Percentiles rank a stretch among this genome's conserved stretches.
These are phyloP conservation scores for Patella pellucida DNA, from an alignment of 2,888 invertebrate genomes.

Conservation along the genomic window DNA sequence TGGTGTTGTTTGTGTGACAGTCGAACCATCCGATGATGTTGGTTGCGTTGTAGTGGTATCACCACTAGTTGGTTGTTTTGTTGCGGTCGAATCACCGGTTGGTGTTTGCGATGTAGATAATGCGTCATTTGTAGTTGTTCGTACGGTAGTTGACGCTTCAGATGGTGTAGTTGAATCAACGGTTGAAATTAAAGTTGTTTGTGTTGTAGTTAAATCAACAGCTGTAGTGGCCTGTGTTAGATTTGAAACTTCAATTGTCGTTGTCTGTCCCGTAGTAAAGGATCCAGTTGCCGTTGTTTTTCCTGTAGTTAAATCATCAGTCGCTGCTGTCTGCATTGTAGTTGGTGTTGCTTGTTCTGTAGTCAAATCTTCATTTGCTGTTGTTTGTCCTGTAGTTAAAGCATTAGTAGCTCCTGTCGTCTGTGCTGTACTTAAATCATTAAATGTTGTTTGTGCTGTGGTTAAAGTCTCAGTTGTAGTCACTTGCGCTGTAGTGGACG, in stretches of 20 bases:
- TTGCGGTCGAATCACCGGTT: too few species aligned
- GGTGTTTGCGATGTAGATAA: too few species aligned
- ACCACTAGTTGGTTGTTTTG: too few species aligned
- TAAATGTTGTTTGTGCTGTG: not conserved
- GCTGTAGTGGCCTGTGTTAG: too few species aligned
- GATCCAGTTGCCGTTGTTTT: not conserved
- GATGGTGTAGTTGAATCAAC: too few species aligned
- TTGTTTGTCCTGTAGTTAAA: not conserved
- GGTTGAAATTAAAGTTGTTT: too few species aligned
- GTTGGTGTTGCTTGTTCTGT: not conserved
- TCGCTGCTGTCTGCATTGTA: not conserved
- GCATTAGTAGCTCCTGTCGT: not conserved
- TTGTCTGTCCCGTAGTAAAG: not conserved
- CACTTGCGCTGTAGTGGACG: not conserved
- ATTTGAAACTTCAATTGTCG: not conserved
- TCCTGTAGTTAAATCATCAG: not conserved
- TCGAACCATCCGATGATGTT: not conserved
- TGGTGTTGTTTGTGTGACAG: not conserved
- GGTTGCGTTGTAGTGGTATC: not conserved
- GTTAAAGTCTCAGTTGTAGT: not conserved
- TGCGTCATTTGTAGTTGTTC: too few species aligned
- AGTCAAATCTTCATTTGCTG: not conserved
- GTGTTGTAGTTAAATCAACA: too few species aligned
- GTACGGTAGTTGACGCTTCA: too few species aligned
- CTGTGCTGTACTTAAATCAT: too few species aligned